A percentile compares a stretch with the other conserved stretches of the same genome.
These are phyloP conservation scores for Meloidogyne floridensis DNA, from an alignment of 1,140 invertebrate genomes.

Conservation along the genomic window DNA sequence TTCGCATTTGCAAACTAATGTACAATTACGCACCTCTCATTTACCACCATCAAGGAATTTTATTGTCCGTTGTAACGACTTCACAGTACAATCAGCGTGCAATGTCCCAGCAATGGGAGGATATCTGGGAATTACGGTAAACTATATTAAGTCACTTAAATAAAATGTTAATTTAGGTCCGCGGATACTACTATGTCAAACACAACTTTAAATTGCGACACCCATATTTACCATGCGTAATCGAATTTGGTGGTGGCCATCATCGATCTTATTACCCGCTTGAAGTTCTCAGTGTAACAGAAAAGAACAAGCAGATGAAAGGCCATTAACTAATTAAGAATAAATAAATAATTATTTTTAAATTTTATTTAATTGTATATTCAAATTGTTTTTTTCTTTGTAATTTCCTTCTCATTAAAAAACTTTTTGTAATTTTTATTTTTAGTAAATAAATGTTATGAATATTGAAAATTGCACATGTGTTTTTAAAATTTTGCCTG, in stretches of 20 bases:
- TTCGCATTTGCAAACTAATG: background rate
- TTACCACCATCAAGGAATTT: conserved; percentile 13
- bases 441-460: background rate
- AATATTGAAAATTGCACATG: conserved; percentile 13
- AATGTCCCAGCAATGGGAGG: background rate
- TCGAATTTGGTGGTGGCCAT: conserved; percentile 10
- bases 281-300: too few relatives aligned
- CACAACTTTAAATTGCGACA: conserved; percentile 7
- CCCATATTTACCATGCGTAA: conserved; percentile 7
- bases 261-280: background rate
- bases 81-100: background rate
- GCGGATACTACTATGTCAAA: conserved; percentile 10
- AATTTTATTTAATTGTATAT: background rate
- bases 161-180: background rate
- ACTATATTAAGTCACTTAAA: background rate
- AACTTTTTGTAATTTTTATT: too few relatives aligned
- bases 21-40: background rate
- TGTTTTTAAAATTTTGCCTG: background rate
- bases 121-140: conserved; percentile 6
- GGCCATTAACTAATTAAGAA: too few relatives aligned
- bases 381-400: background rate
- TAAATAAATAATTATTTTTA: too few relatives aligned
- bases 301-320: too few relatives aligned
- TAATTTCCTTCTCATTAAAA: too few relatives aligned
- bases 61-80: conserved; percentile 8